Percentiles rank a stretch among this genome's conserved stretches.
Evolutionary conservation across 2,888 invertebrate genomes (phyloP).

Genomic region (Crossocerus cetratus): DNA sequence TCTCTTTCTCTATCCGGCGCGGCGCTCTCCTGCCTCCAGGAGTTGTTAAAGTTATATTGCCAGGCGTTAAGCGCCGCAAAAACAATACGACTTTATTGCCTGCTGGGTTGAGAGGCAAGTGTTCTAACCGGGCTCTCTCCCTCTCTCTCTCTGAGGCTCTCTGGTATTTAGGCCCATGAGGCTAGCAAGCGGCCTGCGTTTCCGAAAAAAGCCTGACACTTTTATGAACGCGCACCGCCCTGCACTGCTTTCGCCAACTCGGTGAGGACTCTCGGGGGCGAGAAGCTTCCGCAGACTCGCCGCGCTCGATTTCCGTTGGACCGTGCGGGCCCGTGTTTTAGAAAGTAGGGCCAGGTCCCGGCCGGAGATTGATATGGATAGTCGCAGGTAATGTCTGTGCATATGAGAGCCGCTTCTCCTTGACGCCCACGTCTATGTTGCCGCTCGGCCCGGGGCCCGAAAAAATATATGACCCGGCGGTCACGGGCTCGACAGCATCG

Average conservation of each 20-base stretch:
- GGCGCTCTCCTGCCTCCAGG: slow-evolving; percentile 20
- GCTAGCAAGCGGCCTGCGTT: slow-evolving; percentile 40
- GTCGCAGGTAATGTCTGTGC: slow-evolving; percentile 18
- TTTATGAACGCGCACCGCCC: slow-evolving; percentile 44
- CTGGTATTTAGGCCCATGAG: slow-evolving; percentile 35
- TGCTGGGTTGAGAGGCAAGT: slow-evolving; percentile 17
- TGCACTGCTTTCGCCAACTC: neutral
- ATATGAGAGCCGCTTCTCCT: slow-evolving; percentile 19
- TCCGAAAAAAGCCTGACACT: slow-evolving; percentile 55
- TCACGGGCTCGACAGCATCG: slow-evolving; percentile 56
- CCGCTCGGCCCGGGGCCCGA: slow-evolving; percentile 48
- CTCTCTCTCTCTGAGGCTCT: slow-evolving; percentile 16
- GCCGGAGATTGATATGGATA: slow-evolving; percentile 10
- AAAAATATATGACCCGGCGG: slow-evolving; percentile 72
- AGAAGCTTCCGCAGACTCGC: neutral
- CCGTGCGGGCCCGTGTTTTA: no score
- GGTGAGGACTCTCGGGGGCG: neutral
- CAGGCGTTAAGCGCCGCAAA: slow-evolving; percentile 71
- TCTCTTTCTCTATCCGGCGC: slow-evolving; percentile 12
- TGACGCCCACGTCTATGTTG: slow-evolving; percentile 67
- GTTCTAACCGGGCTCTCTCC: neutral
- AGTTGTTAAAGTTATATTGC: slow-evolving; percentile 75
- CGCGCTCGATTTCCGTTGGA: neutral
- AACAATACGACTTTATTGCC: slow-evolving; percentile 74
- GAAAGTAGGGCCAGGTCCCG: no score